Percentiles rank a stretch among this genome's conserved stretches.
phyloP scores from a whole-genome alignment of 2,888 invertebrate species.

The Meta bourneti region DNA sequence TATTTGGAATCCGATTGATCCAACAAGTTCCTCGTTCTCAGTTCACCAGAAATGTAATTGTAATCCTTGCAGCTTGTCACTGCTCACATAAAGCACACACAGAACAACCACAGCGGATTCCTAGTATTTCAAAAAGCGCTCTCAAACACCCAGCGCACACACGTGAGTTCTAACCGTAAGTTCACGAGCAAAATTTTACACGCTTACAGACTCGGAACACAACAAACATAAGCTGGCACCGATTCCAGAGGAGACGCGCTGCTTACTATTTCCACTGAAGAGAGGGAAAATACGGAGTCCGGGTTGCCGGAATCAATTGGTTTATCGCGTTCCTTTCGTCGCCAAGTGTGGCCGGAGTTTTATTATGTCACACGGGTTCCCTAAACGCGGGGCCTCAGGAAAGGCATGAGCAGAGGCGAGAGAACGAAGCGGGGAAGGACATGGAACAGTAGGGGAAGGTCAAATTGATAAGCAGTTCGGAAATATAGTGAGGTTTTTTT shows the following conservation, averaged over 20 bases:
- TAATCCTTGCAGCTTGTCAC: no score
- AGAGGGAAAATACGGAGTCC: background rate
- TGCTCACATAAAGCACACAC: background rate
- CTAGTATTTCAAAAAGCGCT: conserved; percentile 2
- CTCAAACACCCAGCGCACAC: background rate
- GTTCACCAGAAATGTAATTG: no score
- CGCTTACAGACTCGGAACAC: conserved; percentile 30
- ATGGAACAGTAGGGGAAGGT: conserved; percentile 5
- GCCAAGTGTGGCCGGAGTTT: background rate
- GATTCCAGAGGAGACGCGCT: background rate
- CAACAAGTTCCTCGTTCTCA: no score
- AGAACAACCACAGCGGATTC: background rate
- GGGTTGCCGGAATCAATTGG: conserved; percentile 42
- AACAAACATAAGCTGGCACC: conserved; percentile 23
- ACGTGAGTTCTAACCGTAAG: conserved; percentile 29
- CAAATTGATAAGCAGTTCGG: background rate
- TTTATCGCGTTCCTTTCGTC: background rate
- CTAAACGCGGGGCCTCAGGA: background rate
- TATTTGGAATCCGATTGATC: no score
- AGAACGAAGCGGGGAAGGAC: background rate
- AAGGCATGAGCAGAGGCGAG: background rate
- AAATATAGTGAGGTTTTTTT: background rate
- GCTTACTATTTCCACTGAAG: background rate
- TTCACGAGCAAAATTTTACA: conserved; percentile 46
- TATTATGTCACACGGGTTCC: background rate